Percentiles rank a stretch among this genome's conserved stretches.
Conservation (phyloP, 2,113 vertebrate species). For the Heterocephalus glaber region DNA sequence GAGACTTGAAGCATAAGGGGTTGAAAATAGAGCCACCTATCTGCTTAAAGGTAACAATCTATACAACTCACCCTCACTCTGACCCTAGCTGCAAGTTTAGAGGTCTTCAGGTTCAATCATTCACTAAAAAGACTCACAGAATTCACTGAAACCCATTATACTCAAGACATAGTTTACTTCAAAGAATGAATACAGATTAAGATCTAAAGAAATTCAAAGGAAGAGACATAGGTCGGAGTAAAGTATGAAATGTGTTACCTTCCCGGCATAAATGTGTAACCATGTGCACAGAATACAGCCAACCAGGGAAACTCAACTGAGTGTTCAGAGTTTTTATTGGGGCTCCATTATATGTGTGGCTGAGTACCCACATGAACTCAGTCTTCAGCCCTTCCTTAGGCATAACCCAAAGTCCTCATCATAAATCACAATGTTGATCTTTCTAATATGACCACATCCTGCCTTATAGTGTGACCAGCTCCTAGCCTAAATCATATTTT, state of each 20-base stretch:
- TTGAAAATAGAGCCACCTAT: background rate
- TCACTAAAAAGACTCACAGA: background rate
- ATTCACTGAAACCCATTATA: background rate
- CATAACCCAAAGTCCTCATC: background rate
- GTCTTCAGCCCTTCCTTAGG: background rate
- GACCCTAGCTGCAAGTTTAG: background rate
- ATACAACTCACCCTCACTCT: background rate
- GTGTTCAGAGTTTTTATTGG: background rate
- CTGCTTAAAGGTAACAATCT: background rate
- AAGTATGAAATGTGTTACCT: background rate
- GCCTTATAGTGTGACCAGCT: background rate
- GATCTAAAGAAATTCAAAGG: background rate
- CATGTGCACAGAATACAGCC: background rate
- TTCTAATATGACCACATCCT: background rate
- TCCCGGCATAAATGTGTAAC: background rate
- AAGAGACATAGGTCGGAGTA: background rate
- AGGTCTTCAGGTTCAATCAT: background rate
- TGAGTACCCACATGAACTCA: background rate
- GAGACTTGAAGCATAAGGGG: background rate
- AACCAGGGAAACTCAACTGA: too few relatives aligned
- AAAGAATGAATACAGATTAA: background rate
- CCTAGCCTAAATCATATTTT: background rate
- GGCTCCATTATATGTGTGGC: background rate
- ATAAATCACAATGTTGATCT: background rate
- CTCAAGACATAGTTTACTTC: background rate